A percentile compares a stretch with the other conserved stretches of the same genome.
phyloP scores from a whole-genome alignment of 2,113 vertebrate genomes.

The Boleophthalmus pectinirostris region DNA sequence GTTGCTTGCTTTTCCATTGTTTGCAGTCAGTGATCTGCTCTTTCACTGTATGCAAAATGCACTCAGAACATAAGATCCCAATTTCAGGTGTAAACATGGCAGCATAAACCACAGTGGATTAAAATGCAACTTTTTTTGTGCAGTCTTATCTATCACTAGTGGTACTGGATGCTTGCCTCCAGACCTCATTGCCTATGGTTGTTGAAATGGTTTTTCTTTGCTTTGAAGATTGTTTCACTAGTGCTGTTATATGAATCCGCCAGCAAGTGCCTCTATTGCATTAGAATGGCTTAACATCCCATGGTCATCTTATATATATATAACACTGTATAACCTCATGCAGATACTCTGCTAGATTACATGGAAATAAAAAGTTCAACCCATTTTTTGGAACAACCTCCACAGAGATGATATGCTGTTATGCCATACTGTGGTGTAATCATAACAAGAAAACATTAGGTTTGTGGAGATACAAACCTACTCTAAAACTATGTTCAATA shows the following conservation, averaged over 20 bases:
- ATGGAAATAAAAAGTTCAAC: too few species aligned
- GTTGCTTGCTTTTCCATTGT: neutral
- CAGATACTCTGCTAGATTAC: too few species aligned
- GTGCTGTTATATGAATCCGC: slow-evolving; percentile 37
- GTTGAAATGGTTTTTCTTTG: slow-evolving; percentile 42
- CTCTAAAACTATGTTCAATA: too few species aligned
- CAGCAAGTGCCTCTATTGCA: slow-evolving; percentile 10
- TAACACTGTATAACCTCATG: too few species aligned
- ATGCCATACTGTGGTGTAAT: too few species aligned
- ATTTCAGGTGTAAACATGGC: slow-evolving; percentile 24
- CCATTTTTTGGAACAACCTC: too few species aligned
- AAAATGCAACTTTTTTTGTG: slow-evolving; percentile 51
- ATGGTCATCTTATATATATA: slow-evolving; percentile 6
- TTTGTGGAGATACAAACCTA: too few species aligned
- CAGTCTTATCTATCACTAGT: slow-evolving; percentile 44
- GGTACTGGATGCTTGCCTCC: slow-evolving; percentile 49
- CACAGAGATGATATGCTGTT: too few species aligned
- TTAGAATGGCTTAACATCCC: neutral
- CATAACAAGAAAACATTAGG: too few species aligned
- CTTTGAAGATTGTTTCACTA: slow-evolving; percentile 50
- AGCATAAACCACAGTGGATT: slow-evolving; percentile 20
- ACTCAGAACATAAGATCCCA: slow-evolving; percentile 24
- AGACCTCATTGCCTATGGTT: slow-evolving; percentile 33
- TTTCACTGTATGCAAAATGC: neutral
- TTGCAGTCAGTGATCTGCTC: neutral